Percentiles rank a stretch among this genome's conserved stretches.
These are phyloP conservation scores for Stenurella melanura DNA, from an alignment of 2,888 invertebrate genomes.

Conservation along the genomic window DNA sequence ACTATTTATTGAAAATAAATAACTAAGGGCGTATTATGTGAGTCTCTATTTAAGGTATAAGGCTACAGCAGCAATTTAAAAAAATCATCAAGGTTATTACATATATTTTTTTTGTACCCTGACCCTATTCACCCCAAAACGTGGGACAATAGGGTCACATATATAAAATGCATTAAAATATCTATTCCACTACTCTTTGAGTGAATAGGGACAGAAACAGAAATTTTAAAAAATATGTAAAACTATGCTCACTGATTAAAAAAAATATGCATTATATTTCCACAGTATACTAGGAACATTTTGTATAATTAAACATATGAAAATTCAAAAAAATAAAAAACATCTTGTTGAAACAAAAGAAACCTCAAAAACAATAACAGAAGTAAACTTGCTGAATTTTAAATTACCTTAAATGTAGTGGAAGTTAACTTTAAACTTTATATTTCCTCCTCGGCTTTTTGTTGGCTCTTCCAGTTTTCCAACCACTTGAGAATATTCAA, in stretches of 20 bases:
- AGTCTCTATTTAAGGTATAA: not conserved
- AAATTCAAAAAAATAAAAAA: not conserved
- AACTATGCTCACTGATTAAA: too few relatives aligned
- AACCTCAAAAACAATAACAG: not conserved
- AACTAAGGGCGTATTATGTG: not conserved
- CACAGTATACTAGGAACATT: too few relatives aligned
- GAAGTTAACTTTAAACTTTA: slow-evolving; percentile 14
- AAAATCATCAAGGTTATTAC: not conserved
- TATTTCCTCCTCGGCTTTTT: not conserved
- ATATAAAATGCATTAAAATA: too few relatives aligned
- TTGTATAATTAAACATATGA: too few relatives aligned
- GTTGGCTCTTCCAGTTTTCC: slow-evolving; percentile 1
- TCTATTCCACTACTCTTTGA: too few relatives aligned
- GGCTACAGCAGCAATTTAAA: not conserved
- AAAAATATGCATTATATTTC: too few relatives aligned
- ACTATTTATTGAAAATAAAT: not conserved
- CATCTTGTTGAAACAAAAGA: too few relatives aligned
- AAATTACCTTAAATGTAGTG: not conserved
- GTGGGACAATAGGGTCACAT: not conserved
- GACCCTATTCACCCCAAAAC: not conserved
- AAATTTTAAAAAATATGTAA: too few relatives aligned
- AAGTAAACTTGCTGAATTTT: not conserved
- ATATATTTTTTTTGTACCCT: slow-evolving; percentile 2
- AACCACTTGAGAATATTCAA: slow-evolving; percentile 4
- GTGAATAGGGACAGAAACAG: too few relatives aligned